These are phyloP conservation scores for Sebastes nivosus DNA, from an alignment of 2,797 vertebrate genomes.

Conservation along the genomic window DNA sequence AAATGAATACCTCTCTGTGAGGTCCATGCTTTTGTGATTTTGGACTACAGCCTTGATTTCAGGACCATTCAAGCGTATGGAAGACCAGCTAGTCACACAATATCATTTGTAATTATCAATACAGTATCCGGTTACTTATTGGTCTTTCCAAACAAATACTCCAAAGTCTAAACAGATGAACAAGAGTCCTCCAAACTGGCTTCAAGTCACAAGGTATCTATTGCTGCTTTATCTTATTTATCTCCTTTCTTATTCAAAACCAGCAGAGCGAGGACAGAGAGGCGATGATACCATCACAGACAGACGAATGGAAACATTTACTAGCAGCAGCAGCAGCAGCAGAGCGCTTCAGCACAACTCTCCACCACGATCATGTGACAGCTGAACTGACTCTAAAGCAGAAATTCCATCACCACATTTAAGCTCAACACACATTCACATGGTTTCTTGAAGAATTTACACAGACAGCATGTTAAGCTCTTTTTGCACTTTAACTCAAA, in stretches of 20 bases:
- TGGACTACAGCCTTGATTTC: neutral
- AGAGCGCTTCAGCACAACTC: neutral
- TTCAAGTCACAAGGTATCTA: neutral
- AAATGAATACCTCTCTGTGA: too few relatives aligned
- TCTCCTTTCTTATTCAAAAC: constrained; percentile 16
- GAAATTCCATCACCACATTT: constrained; percentile 14
- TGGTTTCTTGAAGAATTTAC: neutral
- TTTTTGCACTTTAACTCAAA: neutral
- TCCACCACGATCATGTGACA: constrained; percentile 25
- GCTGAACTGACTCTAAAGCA: constrained; percentile 15
- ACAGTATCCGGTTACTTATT: neutral
- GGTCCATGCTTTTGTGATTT: neutral
- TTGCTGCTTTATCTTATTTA: neutral
- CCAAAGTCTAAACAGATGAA: neutral
- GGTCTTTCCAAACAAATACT: neutral
- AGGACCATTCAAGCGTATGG: too few relatives aligned
- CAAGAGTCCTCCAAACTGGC: neutral
- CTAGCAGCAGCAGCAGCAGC: neutral
- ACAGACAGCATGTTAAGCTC: neutral
- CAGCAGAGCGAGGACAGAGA: neutral
- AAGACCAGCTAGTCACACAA: too few relatives aligned
- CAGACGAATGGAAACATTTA: constrained; percentile 55
- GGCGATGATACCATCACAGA: constrained; percentile 8
- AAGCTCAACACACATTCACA: neutral
- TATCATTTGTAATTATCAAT: neutral